Evolutionary conservation across 1,140 invertebrate species (phyloP).

Genomic region (Galleria mellonella): DNA sequence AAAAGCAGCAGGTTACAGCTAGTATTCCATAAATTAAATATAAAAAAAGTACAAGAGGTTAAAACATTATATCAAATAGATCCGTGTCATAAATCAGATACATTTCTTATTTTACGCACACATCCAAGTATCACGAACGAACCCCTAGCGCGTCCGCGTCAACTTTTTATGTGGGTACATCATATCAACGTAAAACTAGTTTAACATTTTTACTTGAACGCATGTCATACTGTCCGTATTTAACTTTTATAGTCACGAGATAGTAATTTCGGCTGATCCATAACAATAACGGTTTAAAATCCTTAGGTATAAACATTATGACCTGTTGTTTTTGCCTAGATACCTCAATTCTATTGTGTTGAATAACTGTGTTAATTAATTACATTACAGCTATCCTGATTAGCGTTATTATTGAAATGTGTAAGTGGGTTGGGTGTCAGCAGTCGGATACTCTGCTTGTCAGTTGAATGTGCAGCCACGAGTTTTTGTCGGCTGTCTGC

Average conservation of each 20-base stretch:
- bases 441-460: background rate
- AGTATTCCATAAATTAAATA: too few species aligned
- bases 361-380: conserved; percentile 59
- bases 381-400: conserved; percentile 51
- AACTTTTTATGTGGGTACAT: conserved; percentile 10
- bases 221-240: conserved; percentile 14
- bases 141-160: conserved; percentile 4
- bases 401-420: conserved; percentile 32
- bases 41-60: too few species aligned
- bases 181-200: conserved; percentile 9
- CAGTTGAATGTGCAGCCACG: conserved; percentile 16
- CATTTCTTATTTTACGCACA: too few species aligned
- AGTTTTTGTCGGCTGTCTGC: conserved; percentile 33
- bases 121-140: too few species aligned
- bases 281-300: conserved; percentile 25
- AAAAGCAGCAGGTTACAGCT: too few species aligned
- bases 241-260: conserved; percentile 11
- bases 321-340: conserved; percentile 29
- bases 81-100: too few species aligned
- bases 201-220: conserved; percentile 10
- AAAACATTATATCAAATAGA: too few species aligned
- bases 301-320: conserved; percentile 1
- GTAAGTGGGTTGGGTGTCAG: conserved; percentile 44
- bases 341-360: conserved; percentile 31
- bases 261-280: conserved; percentile 18